phyloP scores from a whole-genome alignment of 1,140 invertebrate species.

The Andrena cerasifolii region DNA sequence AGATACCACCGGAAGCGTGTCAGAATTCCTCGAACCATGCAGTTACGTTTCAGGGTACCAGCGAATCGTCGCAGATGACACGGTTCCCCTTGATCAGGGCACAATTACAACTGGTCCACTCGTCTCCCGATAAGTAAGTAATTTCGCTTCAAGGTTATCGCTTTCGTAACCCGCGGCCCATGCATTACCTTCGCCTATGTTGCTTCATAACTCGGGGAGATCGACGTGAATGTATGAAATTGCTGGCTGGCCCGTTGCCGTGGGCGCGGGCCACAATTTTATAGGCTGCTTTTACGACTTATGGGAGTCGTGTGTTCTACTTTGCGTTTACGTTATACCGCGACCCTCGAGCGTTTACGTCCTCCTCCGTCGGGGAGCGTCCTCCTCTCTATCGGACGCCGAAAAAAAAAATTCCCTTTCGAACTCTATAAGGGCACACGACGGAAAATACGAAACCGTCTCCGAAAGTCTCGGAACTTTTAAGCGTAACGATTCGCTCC shows the following conservation, averaged over 20 bases:
- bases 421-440: slow-evolving; percentile 42
- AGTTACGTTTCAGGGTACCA: no score
- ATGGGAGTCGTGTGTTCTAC: slow-evolving; percentile 71
- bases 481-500: slow-evolving; percentile 3
- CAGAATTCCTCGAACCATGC: no score
- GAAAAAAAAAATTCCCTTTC: slow-evolving; percentile 42
- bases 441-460: slow-evolving; percentile 43
- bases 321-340: slow-evolving; percentile 72
- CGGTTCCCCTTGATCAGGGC: background rate
- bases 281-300: slow-evolving; percentile 75
- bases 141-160: slow-evolving; percentile 23
- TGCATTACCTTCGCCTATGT: slow-evolving; percentile 29
- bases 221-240: slow-evolving; percentile 68
- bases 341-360: slow-evolving; percentile 64
- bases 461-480: background rate
- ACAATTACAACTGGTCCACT: background rate
- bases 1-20: no score
- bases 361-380: slow-evolving; percentile 16
- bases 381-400: slow-evolving; percentile 8
- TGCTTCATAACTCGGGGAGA: slow-evolving; percentile 55
- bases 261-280: slow-evolving; percentile 59
- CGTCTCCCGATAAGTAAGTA: slow-evolving; percentile 7
- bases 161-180: slow-evolving; percentile 23
- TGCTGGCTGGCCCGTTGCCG: slow-evolving; percentile 34
- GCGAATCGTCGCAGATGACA: no score